Evolutionary conservation across 2,113 vertebrate genomes (phyloP).

Genomic region (Corythornis madagascariensis): DNA sequence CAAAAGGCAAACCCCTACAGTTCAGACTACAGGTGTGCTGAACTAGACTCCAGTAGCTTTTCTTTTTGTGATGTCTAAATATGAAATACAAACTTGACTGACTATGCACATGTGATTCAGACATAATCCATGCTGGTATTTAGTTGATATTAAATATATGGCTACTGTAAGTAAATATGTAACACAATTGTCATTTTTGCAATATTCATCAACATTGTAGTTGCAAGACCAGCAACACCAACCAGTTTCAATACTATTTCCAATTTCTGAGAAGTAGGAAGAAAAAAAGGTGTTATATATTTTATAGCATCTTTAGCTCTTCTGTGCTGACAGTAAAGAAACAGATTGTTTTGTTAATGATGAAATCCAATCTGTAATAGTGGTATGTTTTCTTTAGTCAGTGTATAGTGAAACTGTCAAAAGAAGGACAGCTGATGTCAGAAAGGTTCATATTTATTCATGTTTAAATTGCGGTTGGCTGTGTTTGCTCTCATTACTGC

Average conservation of each 20-base stretch:
- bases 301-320: conserved; percentile 25
- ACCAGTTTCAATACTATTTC: not conserved
- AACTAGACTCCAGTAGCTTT: rapidly evolving
- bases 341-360: not conserved
- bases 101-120: not conserved
- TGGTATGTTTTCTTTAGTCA: not conserved
- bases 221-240: not conserved
- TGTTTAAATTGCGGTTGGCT: conserved; percentile 55
- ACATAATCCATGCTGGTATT: not conserved
- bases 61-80: not conserved
- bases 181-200: not conserved
- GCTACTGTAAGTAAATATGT: not conserved
- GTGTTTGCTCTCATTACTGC: conserved; percentile 47
- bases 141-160: not conserved
- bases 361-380: conserved; percentile 6
- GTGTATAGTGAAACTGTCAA: conserved; percentile 39
- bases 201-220: not conserved
- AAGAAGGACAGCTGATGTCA: conserved; percentile 54
- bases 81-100: not conserved
- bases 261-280: not conserved
- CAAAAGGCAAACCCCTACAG: not conserved
- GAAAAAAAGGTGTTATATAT: conserved; percentile 23
- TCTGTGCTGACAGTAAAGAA: not conserved
- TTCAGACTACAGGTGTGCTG: not conserved
- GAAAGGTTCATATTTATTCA: conserved; percentile 57